phyloP scores from a whole-genome alignment of 1,140 invertebrate genomes.

The Helicoverpa armigera region DNA sequence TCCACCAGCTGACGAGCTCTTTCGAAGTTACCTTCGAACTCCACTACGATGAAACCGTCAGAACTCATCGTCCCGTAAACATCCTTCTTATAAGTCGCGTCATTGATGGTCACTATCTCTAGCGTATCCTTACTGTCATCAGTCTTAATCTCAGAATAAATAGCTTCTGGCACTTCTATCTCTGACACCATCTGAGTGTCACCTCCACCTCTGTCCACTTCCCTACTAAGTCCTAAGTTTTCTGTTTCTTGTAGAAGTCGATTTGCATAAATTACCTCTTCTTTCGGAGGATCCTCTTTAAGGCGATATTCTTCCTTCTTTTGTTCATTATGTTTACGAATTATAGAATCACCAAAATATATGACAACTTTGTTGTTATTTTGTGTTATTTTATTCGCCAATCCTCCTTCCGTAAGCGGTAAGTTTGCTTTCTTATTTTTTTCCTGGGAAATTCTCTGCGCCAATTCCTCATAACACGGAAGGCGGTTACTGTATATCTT shows the following conservation, averaged over 20 bases:
- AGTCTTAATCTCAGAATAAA: conserved; percentile 81
- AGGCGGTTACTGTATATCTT: conserved; percentile 79
- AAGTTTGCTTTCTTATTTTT: conserved; percentile 71
- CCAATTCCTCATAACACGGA: conserved; percentile 83
- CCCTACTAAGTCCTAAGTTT: conserved; percentile 71
- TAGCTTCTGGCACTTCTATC: conserved; percentile 81
- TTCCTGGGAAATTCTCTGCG: conserved; percentile 77
- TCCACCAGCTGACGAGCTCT: conserved; percentile 88
- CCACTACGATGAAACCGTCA: conserved; percentile 88
- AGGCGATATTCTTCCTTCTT: conserved; percentile 72
- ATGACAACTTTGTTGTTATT: conserved; percentile 90
- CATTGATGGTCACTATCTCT: conserved; percentile 74
- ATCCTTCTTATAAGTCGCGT: conserved; percentile 80
- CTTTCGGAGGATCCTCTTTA: conserved; percentile 68
- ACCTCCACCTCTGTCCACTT: conserved; percentile 76
- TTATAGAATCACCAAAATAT: conserved; percentile 90
- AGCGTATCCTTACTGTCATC: conserved; percentile 56
- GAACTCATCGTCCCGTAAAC: conserved; percentile 72
- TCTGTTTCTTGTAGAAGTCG: conserved; percentile 74
- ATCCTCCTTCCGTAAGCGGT: conserved; percentile 62
- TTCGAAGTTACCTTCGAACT: conserved; percentile 89
- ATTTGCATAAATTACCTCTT: conserved; percentile 84
- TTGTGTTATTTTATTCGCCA: conserved; percentile 83
- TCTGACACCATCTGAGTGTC: conserved; percentile 77
- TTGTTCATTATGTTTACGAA: conserved; percentile 83